phyloP scores from a whole-genome alignment of 2,113 vertebrate species.

The Sclerurus mexicanus region DNA sequence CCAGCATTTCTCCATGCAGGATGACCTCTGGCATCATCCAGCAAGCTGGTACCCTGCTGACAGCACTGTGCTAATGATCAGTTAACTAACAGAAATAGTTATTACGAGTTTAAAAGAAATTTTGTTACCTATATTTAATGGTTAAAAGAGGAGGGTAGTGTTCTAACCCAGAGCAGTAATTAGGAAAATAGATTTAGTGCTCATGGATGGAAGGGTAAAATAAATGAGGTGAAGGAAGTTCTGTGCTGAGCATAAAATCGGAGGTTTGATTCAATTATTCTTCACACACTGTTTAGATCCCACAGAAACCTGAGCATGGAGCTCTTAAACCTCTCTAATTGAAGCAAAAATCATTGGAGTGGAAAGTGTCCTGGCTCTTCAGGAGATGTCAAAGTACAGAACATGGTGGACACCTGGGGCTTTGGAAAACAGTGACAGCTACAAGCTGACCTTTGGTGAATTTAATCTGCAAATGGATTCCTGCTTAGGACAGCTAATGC shows the following conservation, averaged over 20 bases:
- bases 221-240: slow-evolving; percentile 28
- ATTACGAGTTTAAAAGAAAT: background rate
- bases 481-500: slow-evolving; percentile 81
- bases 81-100: background rate
- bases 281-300: slow-evolving; percentile 46
- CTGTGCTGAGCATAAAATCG: slow-evolving; percentile 19
- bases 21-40: accelerated
- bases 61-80: accelerated
- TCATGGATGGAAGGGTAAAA: slow-evolving; percentile 26
- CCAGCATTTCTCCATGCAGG: accelerated
- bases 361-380: slow-evolving; percentile 81
- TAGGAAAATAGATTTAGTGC: slow-evolving; percentile 50
- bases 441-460: slow-evolving; percentile 79
- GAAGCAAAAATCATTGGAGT: slow-evolving; percentile 78
- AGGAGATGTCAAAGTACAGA: slow-evolving; percentile 58
- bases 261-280: slow-evolving; percentile 67
- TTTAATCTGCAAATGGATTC: slow-evolving; percentile 88
- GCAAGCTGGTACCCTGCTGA: background rate
- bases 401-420: slow-evolving; percentile 30
- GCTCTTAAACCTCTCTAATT: slow-evolving; percentile 79
- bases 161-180: slow-evolving; percentile 5
- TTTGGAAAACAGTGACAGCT: slow-evolving; percentile 71
- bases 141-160: background rate
- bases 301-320: slow-evolving; percentile 41
- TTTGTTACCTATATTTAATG: background rate